Evolutionary conservation across 2,888 invertebrate species (phyloP), one percentile per base, ranked within the genome.

Genomic region (Epinotia bilunana): DNA sequence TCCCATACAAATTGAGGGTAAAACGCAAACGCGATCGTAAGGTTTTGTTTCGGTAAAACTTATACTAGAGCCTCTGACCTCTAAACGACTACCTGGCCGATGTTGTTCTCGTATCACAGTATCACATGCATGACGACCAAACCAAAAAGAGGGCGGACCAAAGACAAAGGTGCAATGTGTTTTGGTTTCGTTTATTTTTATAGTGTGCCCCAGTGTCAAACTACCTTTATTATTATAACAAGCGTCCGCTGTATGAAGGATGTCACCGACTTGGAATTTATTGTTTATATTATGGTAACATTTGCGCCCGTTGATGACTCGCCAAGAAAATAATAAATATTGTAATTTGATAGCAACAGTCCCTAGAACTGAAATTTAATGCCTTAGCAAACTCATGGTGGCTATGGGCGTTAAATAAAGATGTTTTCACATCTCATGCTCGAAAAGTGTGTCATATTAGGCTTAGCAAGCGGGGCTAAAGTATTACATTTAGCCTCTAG

Each of bases 261-360:
- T 68, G 28, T 69, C 69, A 60, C 46, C 46, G 12, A 0, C 20
- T n/a, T 60, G 69, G 69, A 69, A 69, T 69, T 69, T 69, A 69
- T 60, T 60, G 11, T 69, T 69, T 69, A 60, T 58, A 43, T 58
- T 46, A 46, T n/a, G 43, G 58, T 6, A 20, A 28, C 3, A 20
- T 39, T 18, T 12, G 23, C 39, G 39, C 7, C 57, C 20, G 43
- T 20, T 68, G 67, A 67, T 67, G 65, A 65, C 11, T 20, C 43
- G 58, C 18, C 13, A 23, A 68, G 43, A 68, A 58, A 58, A 57
- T 49, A 23, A 67, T 12, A 16, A 20, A 7, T 58, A 68, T 39
- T 43, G 43, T 68, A 11, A 58, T 23, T 23, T 13, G 57, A 58
- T 68, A 68, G 16, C 20, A 9, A 18, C 9, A 33, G n/a, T 64